Conservation (phyloP, 1,140 invertebrate species). For the Artemia franciscana region DNA sequence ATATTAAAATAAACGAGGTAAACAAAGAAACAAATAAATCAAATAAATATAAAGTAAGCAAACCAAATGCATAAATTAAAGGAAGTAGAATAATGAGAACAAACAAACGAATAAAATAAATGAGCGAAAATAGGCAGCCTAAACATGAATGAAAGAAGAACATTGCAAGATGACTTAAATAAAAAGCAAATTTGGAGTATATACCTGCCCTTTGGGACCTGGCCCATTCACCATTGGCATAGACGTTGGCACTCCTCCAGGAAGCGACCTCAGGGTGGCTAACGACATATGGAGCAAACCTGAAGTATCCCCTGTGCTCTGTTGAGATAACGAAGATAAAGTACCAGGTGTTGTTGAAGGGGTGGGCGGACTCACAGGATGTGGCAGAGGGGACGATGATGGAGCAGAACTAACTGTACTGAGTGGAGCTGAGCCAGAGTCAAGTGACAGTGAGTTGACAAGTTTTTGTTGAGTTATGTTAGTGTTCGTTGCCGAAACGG, state of each 20-base stretch:
- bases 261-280: neutral
- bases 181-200: no score
- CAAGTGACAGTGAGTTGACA: constrained; percentile 6
- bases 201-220: neutral
- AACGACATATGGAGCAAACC: neutral
- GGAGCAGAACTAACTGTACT: constrained; percentile 14
- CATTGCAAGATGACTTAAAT: no score
- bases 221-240: constrained; percentile 3
- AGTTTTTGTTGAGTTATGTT: neutral
- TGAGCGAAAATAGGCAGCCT: no score
- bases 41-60: no score
- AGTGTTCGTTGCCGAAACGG: neutral
- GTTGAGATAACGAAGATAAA: neutral
- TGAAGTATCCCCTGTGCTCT: neutral
- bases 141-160: no score
- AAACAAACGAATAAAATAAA: no score
- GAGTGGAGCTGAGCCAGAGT: constrained; percentile 11
- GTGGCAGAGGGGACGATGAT: constrained; percentile 13
- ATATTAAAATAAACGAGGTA: no score
- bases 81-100: no score
- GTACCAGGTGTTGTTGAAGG: constrained; percentile 2
- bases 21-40: no score
- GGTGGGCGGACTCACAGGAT: constrained; percentile 10
- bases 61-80: no score
- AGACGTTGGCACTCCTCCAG: neutral